Evolutionary conservation across 2,113 vertebrate species (phyloP).

Genomic region (Neogobius melanostomus): DNA sequence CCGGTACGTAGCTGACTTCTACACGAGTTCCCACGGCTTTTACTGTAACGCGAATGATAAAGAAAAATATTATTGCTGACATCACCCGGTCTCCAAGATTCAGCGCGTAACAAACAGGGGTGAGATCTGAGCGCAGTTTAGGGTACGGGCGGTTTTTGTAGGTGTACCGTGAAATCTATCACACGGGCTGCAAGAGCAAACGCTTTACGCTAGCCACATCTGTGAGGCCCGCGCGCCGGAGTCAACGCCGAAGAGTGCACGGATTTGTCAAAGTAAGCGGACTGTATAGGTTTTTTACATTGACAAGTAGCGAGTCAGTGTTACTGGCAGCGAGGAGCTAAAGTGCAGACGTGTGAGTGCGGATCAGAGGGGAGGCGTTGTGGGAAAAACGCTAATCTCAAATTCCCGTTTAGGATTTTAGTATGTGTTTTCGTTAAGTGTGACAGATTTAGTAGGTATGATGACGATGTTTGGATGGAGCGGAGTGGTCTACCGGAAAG

Average conservation of each 20-base stretch:
- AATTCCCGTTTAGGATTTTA: conserved; percentile 7
- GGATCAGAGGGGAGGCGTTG: conserved; percentile 11
- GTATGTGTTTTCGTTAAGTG: conserved; percentile 23
- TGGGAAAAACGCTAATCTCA: conserved; percentile 13
- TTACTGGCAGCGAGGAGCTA: conserved; percentile 28
- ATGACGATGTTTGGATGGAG: conserved; percentile 44
- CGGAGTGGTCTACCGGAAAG: conserved; percentile 17
- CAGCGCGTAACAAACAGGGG: conserved; percentile 60
- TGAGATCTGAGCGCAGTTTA: conserved; percentile 52
- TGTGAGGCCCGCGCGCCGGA: conserved; percentile 30
- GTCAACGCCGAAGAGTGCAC: conserved; percentile 8
- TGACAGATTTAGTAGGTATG: conserved; percentile 25
- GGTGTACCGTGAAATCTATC: conserved; percentile 68
- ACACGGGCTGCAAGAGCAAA: conserved; percentile 60
- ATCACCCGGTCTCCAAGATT: conserved; percentile 72
- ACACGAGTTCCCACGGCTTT: conserved; percentile 34
- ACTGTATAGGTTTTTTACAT: conserved; percentile 34
- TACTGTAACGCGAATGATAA: conserved; percentile 32
- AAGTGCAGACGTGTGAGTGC: neutral
- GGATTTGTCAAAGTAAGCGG: conserved; percentile 37
- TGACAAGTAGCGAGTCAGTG: conserved; percentile 37
- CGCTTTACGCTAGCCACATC: conserved; percentile 55
- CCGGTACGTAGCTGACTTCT: conserved; percentile 7
- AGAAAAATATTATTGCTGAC: conserved; percentile 68
- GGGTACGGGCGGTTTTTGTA: conserved; percentile 67